phyloP scores from a whole-genome alignment of 1,140 invertebrate species.

The Bombus picipes region DNA sequence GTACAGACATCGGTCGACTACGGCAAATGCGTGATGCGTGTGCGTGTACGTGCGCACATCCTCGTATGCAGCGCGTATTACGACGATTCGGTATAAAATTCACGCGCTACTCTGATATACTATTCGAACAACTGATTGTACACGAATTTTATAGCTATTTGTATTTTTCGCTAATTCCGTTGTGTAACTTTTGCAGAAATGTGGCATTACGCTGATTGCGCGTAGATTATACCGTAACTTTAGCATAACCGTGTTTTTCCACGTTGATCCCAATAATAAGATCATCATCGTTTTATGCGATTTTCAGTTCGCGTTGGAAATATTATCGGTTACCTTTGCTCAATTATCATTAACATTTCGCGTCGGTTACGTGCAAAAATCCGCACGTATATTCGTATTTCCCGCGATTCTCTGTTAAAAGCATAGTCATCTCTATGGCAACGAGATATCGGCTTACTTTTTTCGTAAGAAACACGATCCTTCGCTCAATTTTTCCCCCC shows the following conservation, averaged over 20 bases:
- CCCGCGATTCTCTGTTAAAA: too few species aligned
- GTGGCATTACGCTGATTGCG: slow-evolving; percentile 16
- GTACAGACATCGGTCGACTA: background rate
- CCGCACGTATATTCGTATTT: too few species aligned
- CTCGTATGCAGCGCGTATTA: slow-evolving; percentile 1
- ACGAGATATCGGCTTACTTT: too few species aligned
- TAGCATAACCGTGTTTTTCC: background rate
- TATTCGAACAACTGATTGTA: slow-evolving; percentile 24
- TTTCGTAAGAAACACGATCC: too few species aligned
- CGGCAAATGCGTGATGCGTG: background rate
- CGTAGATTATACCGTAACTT: slow-evolving; percentile 14
- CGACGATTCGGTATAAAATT: slow-evolving; percentile 25
- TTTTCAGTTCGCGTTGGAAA: background rate
- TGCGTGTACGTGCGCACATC: too few species aligned
- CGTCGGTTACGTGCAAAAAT: too few species aligned
- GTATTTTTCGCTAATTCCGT: slow-evolving; percentile 29
- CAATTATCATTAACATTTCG: background rate
- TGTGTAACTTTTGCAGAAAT: slow-evolving; percentile 2
- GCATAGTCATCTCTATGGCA: too few species aligned
- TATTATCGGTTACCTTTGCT: background rate
- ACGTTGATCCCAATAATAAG: background rate
- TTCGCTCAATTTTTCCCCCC: too few species aligned
- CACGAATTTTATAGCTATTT: slow-evolving; percentile 18
- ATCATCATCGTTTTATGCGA: background rate
- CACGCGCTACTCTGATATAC: slow-evolving; percentile 9